phyloP scores from a whole-genome alignment of 2,888 invertebrate genomes.

The Apotomis betuletana region DNA sequence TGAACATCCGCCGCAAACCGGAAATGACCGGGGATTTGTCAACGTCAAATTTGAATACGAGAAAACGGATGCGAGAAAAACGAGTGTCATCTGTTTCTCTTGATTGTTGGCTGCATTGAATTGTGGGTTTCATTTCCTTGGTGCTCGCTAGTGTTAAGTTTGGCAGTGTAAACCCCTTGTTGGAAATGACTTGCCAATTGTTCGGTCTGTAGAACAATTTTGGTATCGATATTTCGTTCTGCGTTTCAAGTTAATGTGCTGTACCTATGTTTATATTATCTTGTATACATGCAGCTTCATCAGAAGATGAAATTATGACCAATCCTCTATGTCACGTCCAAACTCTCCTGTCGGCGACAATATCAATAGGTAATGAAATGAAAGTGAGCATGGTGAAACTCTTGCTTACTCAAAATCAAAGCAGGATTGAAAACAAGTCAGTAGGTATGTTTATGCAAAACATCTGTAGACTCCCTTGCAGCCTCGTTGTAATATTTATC shows the following conservation, averaged over 20 bases:
- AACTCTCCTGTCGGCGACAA: no score
- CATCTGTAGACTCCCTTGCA: not conserved
- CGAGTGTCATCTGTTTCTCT: constrained; percentile 75
- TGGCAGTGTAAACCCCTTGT: constrained; percentile 14
- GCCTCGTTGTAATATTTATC: not conserved
- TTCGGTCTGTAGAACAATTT: constrained; percentile 11
- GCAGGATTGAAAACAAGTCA: no score
- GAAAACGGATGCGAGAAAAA: constrained; percentile 75
- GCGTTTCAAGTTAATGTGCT: no score
- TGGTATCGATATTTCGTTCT: not conserved
- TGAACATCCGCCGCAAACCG: constrained; percentile 70
- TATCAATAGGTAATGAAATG: no score
- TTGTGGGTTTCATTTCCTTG: constrained; percentile 45
- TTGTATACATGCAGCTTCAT: no score
- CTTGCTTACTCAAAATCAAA: no score
- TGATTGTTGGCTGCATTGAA: constrained; percentile 42
- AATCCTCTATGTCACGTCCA: no score
- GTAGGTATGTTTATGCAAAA: not conserved
- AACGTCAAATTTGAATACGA: constrained; percentile 81
- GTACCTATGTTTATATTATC: no score
- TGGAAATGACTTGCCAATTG: constrained; percentile 19
- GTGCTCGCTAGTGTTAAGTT: constrained; percentile 24
- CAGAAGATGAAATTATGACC: no score
- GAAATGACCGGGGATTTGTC: constrained; percentile 80
- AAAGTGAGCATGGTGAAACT: no score